Base-by-base conservation (phyloP, 2,888 invertebrate genomes). In the Tiliacea citrago region DNA sequence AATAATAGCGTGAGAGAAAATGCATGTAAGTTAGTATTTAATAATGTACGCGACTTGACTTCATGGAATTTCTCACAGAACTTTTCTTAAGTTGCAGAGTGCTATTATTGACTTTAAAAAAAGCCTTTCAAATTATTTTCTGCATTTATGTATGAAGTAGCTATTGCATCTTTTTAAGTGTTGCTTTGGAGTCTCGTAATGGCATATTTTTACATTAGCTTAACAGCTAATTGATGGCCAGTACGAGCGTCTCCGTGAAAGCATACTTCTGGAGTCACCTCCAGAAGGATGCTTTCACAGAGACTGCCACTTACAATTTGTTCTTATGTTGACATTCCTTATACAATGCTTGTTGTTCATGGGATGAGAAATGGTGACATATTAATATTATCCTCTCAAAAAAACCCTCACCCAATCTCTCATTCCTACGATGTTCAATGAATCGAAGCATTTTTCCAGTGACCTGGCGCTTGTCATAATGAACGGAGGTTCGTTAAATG, bases 401-500 rank as follows among this genome's bases (percentile, higher is more conserved):
- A 49, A 39, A 18, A 42, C 1, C 58, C 9, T 49, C 10, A 47
- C 24, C 10, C 35, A 82, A 62, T 67, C 47, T 35, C n/a, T 47
- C 29, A 55, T 57, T n/a, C 35, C 21, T 57, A 24, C 18, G 47
- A 39, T 63, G 8, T 71, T 58, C 61, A 65, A 68, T 75, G 18
- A 57, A 60, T 70, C 45, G 51, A 35, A 58, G 51, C 60, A 57
- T 71, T 85, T 81, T 85, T 49, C 45, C 42, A 35, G 55, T 65
- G 82, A 70, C 58, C 63, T 39, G 12, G 47, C 21, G 60, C 68
- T 42, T 65, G 66, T 55, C 65, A 24, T 82, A 82, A 85, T 82
- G 85, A 82, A 69, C 68, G 55, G 42, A 53, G 83, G 82, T 78
- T 91, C 90, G 90, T 91, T 91, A 91, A 90, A 88, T 90, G 90